Conservation (phyloP, 2,797 vertebrate species). For the Cyprinodon diabolis region DNA sequence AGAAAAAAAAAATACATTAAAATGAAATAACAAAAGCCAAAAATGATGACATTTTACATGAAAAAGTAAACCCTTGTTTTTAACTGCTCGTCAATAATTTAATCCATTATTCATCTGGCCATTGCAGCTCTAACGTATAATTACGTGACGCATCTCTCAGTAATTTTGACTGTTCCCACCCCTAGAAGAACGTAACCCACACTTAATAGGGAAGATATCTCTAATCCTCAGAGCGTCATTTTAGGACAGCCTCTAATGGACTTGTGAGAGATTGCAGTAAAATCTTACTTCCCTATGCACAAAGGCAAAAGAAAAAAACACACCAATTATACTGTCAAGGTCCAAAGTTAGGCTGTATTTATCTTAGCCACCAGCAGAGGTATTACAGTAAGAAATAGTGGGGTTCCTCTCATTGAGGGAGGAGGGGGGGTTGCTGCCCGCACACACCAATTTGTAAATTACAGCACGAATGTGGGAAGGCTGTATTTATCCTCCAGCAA, state of each 20-base stretch:
- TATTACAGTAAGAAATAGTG: slow-evolving; percentile 38
- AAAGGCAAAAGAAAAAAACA: slow-evolving; percentile 18
- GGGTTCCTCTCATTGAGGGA: slow-evolving; percentile 3
- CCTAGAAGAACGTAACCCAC: slow-evolving; percentile 1
- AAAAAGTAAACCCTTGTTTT: not conserved
- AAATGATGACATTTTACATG: not conserved
- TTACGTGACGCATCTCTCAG: not conserved
- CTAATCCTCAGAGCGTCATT: not conserved
- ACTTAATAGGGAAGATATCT: slow-evolving; percentile 20
- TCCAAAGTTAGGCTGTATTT: slow-evolving; percentile 42
- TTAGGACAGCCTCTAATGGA: slow-evolving; percentile 16
- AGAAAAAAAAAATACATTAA: too few relatives aligned
- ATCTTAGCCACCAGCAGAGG: slow-evolving; percentile 66
- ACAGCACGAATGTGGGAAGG: slow-evolving; percentile 64
- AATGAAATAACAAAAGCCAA: not conserved
- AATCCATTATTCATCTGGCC: not conserved
- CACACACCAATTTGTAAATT: slow-evolving; percentile 55
- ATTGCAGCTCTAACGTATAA: not conserved
- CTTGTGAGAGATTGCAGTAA: slow-evolving; percentile 3
- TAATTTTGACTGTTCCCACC: not conserved
- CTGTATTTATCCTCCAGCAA: slow-evolving; percentile 62
- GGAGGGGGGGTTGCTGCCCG: slow-evolving; percentile 12
- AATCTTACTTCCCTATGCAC: slow-evolving; percentile 15
- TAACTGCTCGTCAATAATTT: not conserved
- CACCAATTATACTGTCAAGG: slow-evolving; percentile 33